Conservation (phyloP, 1,140 invertebrate species). For the Tetramorium alpestre region DNA sequence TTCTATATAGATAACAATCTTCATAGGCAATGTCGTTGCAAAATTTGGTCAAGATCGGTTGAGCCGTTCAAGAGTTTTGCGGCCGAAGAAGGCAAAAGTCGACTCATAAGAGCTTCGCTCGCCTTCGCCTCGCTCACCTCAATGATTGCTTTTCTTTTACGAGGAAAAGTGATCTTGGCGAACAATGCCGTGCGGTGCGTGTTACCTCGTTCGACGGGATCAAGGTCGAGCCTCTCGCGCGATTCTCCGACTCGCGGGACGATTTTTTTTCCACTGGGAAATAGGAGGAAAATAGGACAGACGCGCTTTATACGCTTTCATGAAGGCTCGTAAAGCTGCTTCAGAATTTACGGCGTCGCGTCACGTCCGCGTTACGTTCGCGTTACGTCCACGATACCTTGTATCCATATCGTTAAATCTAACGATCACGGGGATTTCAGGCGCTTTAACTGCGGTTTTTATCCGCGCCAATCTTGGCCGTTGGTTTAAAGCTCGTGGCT, state of each 20-base stretch:
- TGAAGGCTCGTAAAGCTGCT: constrained; percentile 10
- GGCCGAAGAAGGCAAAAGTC: no score
- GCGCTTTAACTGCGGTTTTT: constrained; percentile 34
- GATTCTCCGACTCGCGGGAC: neutral
- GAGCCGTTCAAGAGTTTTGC: no score
- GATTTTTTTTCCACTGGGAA: neutral
- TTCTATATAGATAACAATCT: no score
- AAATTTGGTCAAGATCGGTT: no score
- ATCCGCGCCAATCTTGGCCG: constrained; percentile 19
- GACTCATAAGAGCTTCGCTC: no score
- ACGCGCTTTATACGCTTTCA: constrained; percentile 15
- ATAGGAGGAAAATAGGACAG: neutral
- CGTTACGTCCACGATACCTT: constrained; percentile 25
- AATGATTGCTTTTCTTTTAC: neutral
- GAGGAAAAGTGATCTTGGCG: constrained; percentile 14
- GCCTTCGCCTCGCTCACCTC: no score
- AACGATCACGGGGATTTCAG: constrained; percentile 48
- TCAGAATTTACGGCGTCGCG: constrained; percentile 6
- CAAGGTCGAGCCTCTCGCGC: constrained; percentile 2
- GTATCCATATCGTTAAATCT: constrained; percentile 56
- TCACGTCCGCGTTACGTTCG: neutral
- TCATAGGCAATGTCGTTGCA: no score
- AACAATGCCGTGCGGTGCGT: neutral
- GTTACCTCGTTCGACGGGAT: constrained; percentile 2
- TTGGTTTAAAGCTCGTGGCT: neutral